Evolutionary conservation across 2,797 vertebrate species (phyloP), one percentile per base, ranked within the genome.

Genomic region (Neoniphon sammara): DNA sequence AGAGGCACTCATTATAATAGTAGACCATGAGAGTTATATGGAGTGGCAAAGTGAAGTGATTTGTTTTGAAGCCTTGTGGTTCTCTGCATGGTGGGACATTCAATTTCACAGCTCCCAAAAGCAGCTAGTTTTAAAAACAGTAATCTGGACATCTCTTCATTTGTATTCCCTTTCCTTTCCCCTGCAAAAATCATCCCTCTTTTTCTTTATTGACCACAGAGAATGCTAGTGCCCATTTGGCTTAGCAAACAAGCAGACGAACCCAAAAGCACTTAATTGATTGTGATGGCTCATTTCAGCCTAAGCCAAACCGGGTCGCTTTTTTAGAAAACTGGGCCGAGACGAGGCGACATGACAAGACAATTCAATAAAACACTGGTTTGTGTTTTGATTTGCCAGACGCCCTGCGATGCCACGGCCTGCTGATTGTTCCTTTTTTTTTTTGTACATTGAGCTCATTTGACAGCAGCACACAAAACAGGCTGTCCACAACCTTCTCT

Each of bases 221-320:
- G 47, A 64, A 75, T 73, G 75, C 66, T 21, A 53, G 27, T 50
- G 36, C 42, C 36, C 1, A 6, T 75, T 69, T 56, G 53, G 49
- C 59, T 73, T 39, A 21, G 49, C 64, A 84, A 87, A 82, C 73
- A 80, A 67, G 79, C 74, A 66, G n/a, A 58, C 68, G 25, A 21
- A 66, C 70, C 64, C 61, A 39, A 60, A 75, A 63, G 36, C 64
- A 70, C 63, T 77, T 86, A 85, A 91, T 91, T 89, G 85, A 90
- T 88, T 84, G 60, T 58, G 76, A 89, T 82, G 62, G 72, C 70
- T 79, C 65, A 81, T 85, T 82, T 84, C 25, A 36, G 49, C 58
- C 67, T n/a, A 52, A 70, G 75, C 70, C 53, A 65, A 66, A 73
- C 62, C 4, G 18, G 75, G 54, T 34, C 30, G 20, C 61, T n/a